Base-by-base conservation (phyloP, 2,888 invertebrate genomes). In the Stegana nigrithorax region DNA sequence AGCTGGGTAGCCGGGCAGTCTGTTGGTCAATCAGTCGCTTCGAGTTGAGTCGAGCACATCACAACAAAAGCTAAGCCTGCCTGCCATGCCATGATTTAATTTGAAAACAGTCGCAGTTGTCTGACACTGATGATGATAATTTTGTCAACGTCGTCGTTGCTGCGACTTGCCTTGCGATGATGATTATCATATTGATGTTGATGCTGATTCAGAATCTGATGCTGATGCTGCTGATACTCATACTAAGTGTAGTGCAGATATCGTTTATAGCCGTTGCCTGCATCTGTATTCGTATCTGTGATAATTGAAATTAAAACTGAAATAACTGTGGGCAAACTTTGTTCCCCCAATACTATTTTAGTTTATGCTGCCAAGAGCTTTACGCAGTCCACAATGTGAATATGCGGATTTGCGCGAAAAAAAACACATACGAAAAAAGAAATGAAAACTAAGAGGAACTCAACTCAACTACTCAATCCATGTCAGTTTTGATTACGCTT, bases 401-500 rank as follows among this genome's bases (percentile, higher is more conserved):
- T n/a, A 17, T 12, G 14, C 42, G 17, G 42, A 36, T 55, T 19
- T 7, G 53, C 53, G 36, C 32, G 17, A 17, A 42, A 7, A 17
- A 42, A 17, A 4, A 42, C n/a, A 42, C 2, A 6, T 6, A 42
- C 14, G 10, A 4, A 4, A 39, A 12, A 14, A 2, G 14, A 12
- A n/a, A 14, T 1, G 7, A 14, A 2, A 14, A 42, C 14, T n/a
- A 17, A 42, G 42, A 42, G 8, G 42, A 42, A 42, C 42, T n/a
- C n/a, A n/a, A n/a, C 23, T 47, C 44, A 14, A 44, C 17, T 47
- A 7, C 25, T 47, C 17, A 44, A 42, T 26, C 68, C 71, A 77
- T 75, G 78, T 64, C 78, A 69, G 67, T 73, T 73, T 68, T 71
- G 70, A 75, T 80, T 80, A 73, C 71, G 65, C 53, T 32, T 55